Evolutionary conservation across 2,797 vertebrate species (phyloP).

Genomic region (Sus cebifrons): DNA sequence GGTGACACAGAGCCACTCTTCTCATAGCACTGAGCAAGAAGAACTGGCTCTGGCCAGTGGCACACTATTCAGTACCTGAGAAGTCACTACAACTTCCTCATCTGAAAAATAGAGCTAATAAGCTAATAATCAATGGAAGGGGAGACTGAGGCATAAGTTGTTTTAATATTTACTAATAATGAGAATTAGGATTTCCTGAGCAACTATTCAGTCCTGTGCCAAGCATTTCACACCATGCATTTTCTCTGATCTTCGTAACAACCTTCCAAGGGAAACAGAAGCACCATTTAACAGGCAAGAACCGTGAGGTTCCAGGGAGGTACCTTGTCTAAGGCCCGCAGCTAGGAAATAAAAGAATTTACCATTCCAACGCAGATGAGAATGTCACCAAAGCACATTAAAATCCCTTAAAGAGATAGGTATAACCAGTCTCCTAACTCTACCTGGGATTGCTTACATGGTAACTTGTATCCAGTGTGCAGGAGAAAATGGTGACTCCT

Average conservation of each 20-base stretch:
- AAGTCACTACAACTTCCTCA: neutral
- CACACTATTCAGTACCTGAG: neutral
- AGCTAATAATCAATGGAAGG: neutral
- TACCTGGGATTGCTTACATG: neutral
- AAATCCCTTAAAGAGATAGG: neutral
- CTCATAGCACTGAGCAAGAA: neutral
- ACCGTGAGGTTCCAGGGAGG: neutral
- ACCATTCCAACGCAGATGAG: neutral
- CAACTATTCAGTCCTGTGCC: neutral
- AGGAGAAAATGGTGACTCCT: neutral
- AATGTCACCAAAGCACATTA: neutral
- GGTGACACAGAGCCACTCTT: neutral
- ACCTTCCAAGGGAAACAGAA: neutral
- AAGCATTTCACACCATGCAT: neutral
- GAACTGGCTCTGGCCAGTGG: neutral
- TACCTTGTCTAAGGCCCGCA: neutral
- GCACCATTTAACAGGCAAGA: neutral
- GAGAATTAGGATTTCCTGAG: slow-evolving; percentile 21
- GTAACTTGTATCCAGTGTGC: neutral
- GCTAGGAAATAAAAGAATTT: neutral
- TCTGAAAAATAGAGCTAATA: neutral
- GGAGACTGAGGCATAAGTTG: neutral
- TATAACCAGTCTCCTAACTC: neutral
- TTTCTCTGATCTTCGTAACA: neutral
- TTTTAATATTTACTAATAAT: slow-evolving; percentile 31